Evolutionary conservation across 2,797 vertebrate genomes (phyloP).

Genomic region (Gymnopithys bicolor): DNA sequence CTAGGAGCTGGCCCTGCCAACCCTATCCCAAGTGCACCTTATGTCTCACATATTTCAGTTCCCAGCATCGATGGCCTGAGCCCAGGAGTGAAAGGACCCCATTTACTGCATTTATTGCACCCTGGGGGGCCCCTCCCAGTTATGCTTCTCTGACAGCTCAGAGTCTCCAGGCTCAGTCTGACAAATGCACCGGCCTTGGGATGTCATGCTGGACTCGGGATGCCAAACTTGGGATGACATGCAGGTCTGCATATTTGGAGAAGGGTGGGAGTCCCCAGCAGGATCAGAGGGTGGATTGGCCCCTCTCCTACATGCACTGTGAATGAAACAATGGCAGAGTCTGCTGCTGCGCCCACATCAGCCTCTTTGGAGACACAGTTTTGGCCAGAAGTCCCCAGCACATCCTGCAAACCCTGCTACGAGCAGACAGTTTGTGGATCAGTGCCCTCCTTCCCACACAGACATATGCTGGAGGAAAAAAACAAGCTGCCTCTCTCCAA

Average conservation of each 20-base stretch:
- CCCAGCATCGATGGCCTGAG: not conserved
- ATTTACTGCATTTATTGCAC: not conserved
- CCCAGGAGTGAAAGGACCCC: not conserved
- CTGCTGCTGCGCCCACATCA: not conserved
- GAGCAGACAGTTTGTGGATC: slow-evolving; percentile 36
- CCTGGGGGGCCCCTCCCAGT: accelerated
- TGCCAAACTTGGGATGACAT: accelerated
- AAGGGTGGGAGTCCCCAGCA: not conserved
- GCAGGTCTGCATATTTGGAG: not conserved
- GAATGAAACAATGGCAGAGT: not conserved
- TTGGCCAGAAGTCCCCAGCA: not conserved
- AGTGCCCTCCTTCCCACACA: slow-evolving; percentile 42
- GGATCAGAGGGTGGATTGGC: not conserved
- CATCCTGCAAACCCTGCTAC: not conserved
- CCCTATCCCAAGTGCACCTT: not conserved
- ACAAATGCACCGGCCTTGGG: not conserved
- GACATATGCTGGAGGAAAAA: slow-evolving; percentile 13
- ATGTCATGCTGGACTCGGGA: not conserved
- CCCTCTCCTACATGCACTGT: not conserved
- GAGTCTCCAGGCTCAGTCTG: not conserved
- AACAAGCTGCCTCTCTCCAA: slow-evolving; percentile 37
- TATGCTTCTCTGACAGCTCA: not conserved
- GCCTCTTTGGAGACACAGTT: not conserved
- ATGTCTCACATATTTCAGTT: accelerated
- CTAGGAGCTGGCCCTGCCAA: not conserved